Evolutionary conservation across 1,140 invertebrate genomes (phyloP), one percentile per base, ranked within the genome.

Genomic region (Caenorhabditis inopinata): DNA sequence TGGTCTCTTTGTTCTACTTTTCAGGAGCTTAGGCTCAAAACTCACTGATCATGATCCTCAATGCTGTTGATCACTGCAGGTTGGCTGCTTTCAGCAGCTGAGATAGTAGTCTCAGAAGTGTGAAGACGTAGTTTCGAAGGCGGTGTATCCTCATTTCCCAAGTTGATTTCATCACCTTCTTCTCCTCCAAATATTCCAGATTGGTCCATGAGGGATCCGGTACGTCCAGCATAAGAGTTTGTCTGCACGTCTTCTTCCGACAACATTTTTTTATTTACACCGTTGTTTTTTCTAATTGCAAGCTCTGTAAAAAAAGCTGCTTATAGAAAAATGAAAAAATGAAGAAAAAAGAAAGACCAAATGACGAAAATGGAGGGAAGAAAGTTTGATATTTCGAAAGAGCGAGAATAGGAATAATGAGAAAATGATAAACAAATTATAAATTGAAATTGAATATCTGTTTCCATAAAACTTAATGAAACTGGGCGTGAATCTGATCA

Each of bases 121-220:
- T 48, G 11, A 11, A 78, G 53, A 1, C 53, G 49, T 9, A 75
- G 73, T 21, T 75, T 75, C 1, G 76, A 78, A 5, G 76, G 76
- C 9, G 76, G 32, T 6, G 76, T 78, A 11, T 78, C 76, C 18
- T 78, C 76, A 45, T 68, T 68, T 42, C 32, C 58, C 58, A 68
- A 38, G n/a, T 68, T 38, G n/a, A 68, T 68, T 12, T 68, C 58
- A 38, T 68, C 58, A 21, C 58, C 35, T 2, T 68, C 58, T 4
- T 68, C 58, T 3, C 58, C n/a, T 3, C 58, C n/a, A 21, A 68
- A 38, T 2, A 68, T 21, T 7, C 21, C 32, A 1, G 32, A 12
- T 42, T 42, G 29, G 2, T 68, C 58, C 4, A 38, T 38, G 1
- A 68, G 32, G 16, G 29, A n/a, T n/a, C 14, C 32, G n/a, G 58